These are phyloP conservation scores for Pilophorus perplexus DNA, from an alignment of 2,888 invertebrate species.

Conservation along the genomic window DNA sequence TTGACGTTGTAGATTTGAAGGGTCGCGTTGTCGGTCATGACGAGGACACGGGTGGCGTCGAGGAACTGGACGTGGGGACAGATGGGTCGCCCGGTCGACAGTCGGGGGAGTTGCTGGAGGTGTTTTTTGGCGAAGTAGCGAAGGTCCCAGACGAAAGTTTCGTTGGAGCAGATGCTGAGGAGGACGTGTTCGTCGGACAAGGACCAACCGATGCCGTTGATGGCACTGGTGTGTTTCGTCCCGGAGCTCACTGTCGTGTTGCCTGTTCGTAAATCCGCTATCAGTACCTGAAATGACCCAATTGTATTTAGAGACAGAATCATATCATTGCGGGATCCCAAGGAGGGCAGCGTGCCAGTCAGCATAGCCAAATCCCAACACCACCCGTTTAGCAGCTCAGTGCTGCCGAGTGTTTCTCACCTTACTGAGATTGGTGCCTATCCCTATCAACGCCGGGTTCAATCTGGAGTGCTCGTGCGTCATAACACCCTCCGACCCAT, in stretches of 20 bases:
- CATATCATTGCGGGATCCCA: no score
- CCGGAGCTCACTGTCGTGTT: slow-evolving; percentile 2
- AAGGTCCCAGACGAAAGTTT: slow-evolving; percentile 17
- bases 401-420: no score
- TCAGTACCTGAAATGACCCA: no score
- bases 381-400: no score
- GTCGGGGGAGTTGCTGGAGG: neutral
- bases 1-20: neutral
- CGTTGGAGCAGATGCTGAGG: neutral
- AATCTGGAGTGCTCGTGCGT: slow-evolving; percentile 16
- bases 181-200: slow-evolving; percentile 11
- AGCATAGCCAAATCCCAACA: no score
- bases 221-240: neutral
- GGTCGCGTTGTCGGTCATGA: neutral
- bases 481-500: neutral
- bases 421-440: slow-evolving; percentile 3
- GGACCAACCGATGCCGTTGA: slow-evolving; percentile 20
- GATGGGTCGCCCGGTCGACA: no score
- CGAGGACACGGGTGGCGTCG: slow-evolving; percentile 2
- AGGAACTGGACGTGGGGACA: slow-evolving; percentile 2
- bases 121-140: slow-evolving; percentile 18
- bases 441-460: slow-evolving; percentile 1
- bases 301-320: no score
- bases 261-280: slow-evolving; percentile 22
- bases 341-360: no score